Evolutionary conservation across 2,113 vertebrate genomes (phyloP).

Genomic region (Xenus cinereus): DNA sequence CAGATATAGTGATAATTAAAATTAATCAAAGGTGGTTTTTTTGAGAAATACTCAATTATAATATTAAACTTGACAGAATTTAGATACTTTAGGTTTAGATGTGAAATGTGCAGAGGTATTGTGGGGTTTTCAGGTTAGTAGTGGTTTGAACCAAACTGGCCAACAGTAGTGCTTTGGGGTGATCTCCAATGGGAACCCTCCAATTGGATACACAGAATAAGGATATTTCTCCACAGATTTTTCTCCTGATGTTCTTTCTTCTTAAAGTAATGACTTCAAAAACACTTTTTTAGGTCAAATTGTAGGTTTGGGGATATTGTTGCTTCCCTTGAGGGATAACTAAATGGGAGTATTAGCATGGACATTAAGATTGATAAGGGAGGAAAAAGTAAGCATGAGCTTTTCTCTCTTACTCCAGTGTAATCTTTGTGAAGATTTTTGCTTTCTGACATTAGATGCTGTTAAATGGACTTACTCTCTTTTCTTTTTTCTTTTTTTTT

Average conservation of each 20-base stretch:
- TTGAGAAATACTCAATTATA: neutral
- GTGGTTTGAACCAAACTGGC: neutral
- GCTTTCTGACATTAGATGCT: neutral
- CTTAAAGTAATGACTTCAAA: neutral
- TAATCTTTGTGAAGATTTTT: neutral
- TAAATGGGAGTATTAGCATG: neutral
- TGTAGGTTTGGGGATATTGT: neutral
- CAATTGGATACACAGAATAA: neutral
- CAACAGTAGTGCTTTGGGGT: neutral
- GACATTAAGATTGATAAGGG: neutral
- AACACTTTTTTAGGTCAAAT: neutral
- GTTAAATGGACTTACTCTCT: neutral
- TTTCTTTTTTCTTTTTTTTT: neutral
- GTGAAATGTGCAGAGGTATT: neutral
- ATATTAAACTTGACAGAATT: neutral
- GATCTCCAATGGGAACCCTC: neutral
- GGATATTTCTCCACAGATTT: neutral
- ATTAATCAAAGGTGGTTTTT: neutral
- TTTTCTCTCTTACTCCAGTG: neutral
- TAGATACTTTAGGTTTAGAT: neutral
- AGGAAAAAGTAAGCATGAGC: neutral
- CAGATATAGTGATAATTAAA: neutral
- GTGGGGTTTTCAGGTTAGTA: neutral
- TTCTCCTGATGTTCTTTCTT: neutral
- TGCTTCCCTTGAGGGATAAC: neutral